A percentile compares a stretch with the other conserved stretches of the same genome.
phyloP scores from a whole-genome alignment of 2,113 vertebrate species.

The Chamaea fasciata region DNA sequence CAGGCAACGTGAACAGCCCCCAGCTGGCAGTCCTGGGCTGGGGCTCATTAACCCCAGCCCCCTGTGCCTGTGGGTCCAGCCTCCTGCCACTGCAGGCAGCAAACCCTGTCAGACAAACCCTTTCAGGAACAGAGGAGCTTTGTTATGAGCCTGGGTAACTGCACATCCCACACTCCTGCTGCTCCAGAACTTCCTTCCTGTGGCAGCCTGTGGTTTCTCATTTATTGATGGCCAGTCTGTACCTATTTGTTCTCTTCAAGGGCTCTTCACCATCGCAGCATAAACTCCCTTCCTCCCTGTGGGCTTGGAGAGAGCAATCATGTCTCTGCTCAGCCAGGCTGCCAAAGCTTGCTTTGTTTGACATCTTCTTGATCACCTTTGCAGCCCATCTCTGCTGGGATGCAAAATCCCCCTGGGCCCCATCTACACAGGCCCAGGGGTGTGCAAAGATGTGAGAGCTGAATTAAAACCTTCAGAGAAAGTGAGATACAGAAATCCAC shows the following conservation, averaged over 20 bases:
- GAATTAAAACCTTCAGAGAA: neutral
- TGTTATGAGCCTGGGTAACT: neutral
- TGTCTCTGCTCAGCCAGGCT: neutral
- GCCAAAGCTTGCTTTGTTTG: neutral
- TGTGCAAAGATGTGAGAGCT: neutral
- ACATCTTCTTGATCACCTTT: neutral
- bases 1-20: rapidly evolving
- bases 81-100: neutral
- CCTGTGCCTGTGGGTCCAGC: neutral
- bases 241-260: constrained; percentile 4
- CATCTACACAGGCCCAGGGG: neutral
- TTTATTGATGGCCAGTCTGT: neutral
- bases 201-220: neutral
- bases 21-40: neutral
- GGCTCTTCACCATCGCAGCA: neutral
- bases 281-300: neutral
- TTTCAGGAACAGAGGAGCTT: neutral
- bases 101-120: neutral
- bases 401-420: neutral
- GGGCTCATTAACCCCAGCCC: neutral
- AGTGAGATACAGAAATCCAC: neutral
- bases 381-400: neutral
- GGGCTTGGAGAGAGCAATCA: neutral
- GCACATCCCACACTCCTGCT: neutral
- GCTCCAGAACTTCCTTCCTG: neutral